A percentile compares a stretch with the other conserved stretches of the same genome.
These are phyloP conservation scores for Diadema setosum DNA, from an alignment of 35 echinoderm and acorn worm genomes.

Conservation along the genomic window DNA sequence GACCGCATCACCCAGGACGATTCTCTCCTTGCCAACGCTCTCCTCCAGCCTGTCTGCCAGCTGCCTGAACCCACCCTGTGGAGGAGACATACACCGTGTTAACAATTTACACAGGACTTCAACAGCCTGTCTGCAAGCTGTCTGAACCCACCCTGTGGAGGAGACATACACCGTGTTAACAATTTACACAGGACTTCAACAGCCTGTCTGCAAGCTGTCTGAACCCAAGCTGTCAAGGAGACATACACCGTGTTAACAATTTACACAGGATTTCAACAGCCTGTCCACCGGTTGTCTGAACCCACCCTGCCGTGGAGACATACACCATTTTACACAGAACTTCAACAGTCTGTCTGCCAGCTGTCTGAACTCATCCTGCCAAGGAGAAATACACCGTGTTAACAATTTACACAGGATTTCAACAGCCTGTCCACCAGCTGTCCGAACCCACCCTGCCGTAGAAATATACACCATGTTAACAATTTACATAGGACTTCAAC, in stretches of 20 bases:
- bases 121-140: slow-evolving; percentile 23
- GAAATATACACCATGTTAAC: too few relatives aligned
- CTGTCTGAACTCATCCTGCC: slow-evolving; percentile 49
- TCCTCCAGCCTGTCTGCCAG: slow-evolving; percentile 30
- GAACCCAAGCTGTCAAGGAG: slow-evolving; percentile 39
- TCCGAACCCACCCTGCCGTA: slow-evolving; percentile 48
- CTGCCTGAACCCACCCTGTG: slow-evolving; percentile 54
- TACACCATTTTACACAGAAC: too few relatives aligned
- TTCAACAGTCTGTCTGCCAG: slow-evolving; percentile 28
- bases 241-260: too few relatives aligned
- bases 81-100: too few relatives aligned
- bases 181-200: too few relatives aligned
- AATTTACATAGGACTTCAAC: too few relatives aligned
- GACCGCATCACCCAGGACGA: slow-evolving; percentile 26
- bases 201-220: slow-evolving; percentile 32
- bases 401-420: too few relatives aligned
- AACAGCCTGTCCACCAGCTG: slow-evolving; percentile 21
- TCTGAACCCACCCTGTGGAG: slow-evolving; percentile 49
- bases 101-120: too few relatives aligned
- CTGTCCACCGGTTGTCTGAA: slow-evolving; percentile 8
- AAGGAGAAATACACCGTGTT: too few relatives aligned
- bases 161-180: too few relatives aligned
- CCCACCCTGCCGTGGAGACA: slow-evolving; percentile 42
- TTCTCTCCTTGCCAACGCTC: slow-evolving; percentile 32
- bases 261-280: too few relatives aligned